These are phyloP conservation scores for Rhineura floridana DNA, from an alignment of 2,113 vertebrate species.

Conservation along the genomic window DNA sequence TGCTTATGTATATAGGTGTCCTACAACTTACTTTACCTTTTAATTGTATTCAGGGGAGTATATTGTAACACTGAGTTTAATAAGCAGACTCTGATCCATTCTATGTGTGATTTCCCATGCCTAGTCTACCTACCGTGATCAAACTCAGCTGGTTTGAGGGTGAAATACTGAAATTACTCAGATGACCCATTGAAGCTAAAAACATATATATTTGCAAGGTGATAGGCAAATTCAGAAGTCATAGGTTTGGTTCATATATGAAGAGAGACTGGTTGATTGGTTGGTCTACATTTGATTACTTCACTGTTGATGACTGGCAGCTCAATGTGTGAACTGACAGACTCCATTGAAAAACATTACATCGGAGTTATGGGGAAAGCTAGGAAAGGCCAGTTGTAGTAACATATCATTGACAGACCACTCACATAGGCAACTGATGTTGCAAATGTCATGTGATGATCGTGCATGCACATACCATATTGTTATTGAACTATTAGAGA, in stretches of 20 bases:
- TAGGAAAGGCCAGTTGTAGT: neutral
- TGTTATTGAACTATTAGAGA: neutral
- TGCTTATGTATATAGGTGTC: conserved; percentile 20
- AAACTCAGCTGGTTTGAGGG: conserved; percentile 20
- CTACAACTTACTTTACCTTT: conserved; percentile 53
- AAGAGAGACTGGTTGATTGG: neutral
- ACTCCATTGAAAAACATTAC: neutral
- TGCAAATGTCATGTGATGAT: neutral
- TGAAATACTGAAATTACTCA: conserved; percentile 21
- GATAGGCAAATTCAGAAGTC: neutral
- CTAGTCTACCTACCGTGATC: conserved; percentile 30
- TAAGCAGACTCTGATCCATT: conserved; percentile 44
- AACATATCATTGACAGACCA: too few species aligned
- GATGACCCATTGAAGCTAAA: neutral
- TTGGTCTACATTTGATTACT: neutral
- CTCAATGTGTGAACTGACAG: neutral
- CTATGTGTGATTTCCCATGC: conserved; percentile 25
- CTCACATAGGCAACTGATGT: neutral
- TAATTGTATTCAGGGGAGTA: conserved; percentile 71
- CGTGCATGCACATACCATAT: neutral
- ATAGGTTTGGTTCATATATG: neutral
- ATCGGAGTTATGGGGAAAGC: neutral
- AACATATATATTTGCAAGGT: neutral
- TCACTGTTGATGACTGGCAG: neutral
- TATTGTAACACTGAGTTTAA: conserved; percentile 62